These are phyloP conservation scores for Muntiacus muntjak DNA, from an alignment of 2,113 vertebrate species.

Conservation along the genomic window DNA sequence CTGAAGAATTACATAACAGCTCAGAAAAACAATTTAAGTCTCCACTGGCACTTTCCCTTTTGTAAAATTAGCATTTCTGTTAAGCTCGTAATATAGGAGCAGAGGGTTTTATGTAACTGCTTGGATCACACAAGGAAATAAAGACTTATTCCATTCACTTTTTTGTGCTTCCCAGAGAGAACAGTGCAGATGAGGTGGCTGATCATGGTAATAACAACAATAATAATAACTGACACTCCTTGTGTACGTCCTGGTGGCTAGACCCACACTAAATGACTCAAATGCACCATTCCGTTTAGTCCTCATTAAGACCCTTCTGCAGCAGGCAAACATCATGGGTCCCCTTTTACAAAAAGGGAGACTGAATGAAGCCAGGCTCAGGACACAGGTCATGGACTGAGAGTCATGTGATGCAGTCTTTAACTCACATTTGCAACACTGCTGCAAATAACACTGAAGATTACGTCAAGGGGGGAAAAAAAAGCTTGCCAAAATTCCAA, in stretches of 20 bases:
- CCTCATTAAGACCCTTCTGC: neutral
- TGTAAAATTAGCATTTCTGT: neutral
- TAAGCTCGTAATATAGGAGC: neutral
- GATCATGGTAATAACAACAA: rapidly evolving
- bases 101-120: neutral
- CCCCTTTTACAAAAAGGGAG: neutral
- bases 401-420: neutral
- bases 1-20: neutral
- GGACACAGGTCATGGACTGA: neutral
- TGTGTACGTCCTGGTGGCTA: no score
- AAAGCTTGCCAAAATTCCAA: neutral
- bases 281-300: neutral
- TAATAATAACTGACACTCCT: rapidly evolving
- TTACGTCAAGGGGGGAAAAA: neutral
- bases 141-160: neutral
- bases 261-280: rapidly evolving
- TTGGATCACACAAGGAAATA: neutral
- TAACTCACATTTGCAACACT: neutral
- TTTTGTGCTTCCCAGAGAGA: neutral
- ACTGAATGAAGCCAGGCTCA: neutral
- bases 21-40: neutral
- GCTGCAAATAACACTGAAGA: neutral
- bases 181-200: neutral
- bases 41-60: neutral
- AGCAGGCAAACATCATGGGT: rapidly evolving